Base-by-base conservation (phyloP, 2,797 vertebrate species). In the Smutsia gigantea region DNA sequence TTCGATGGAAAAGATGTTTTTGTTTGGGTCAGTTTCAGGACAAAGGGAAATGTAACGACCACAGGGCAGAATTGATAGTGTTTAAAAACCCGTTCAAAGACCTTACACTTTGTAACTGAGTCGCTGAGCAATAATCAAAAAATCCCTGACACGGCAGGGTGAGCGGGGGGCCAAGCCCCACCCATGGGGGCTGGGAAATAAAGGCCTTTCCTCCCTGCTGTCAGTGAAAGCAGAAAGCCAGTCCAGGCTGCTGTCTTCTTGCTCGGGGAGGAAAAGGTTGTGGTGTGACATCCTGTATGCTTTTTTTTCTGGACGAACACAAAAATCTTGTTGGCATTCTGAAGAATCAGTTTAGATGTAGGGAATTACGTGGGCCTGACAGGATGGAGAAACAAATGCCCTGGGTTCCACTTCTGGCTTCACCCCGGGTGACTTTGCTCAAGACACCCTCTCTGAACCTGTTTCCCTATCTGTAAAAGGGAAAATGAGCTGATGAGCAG, bases 1-100 rank as follows among this genome's bases (percentile, higher is more conserved):
- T 98, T 98, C 98, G 96, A 98, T 97, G 97, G 98, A 97, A 98
- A 98, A 97, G 98, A 98, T 90, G 49, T 78, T 94, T 90, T 81
- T 69, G 29, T 74, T 42, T 2, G 75, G 17, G 49, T 55, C 81
- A 92, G 51, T 63, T 96, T 94, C 59, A 74, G 61, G 49, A 94
- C 87, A 93, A 94, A 96, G 82, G 95, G 94, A 94, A 98, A 97
- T 39, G 90, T 66, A 98, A 93, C 83, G 85, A 92, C 94, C 71
- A 95, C 1, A 96, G 96, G 88, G 97, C 89, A 92, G 97, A 97
- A 96, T 95, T 98, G 97, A 97, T 97, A 97, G 96, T 51, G 78
- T 98, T 98, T 97, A 96, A 98, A 98, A 98, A 97, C 96, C 96
- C 94, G 90, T 95, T 96, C 85, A 46, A 1, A 97, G 97, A 98